Conservation (phyloP, 1,140 invertebrate genomes). For the Homarus americanus region DNA sequence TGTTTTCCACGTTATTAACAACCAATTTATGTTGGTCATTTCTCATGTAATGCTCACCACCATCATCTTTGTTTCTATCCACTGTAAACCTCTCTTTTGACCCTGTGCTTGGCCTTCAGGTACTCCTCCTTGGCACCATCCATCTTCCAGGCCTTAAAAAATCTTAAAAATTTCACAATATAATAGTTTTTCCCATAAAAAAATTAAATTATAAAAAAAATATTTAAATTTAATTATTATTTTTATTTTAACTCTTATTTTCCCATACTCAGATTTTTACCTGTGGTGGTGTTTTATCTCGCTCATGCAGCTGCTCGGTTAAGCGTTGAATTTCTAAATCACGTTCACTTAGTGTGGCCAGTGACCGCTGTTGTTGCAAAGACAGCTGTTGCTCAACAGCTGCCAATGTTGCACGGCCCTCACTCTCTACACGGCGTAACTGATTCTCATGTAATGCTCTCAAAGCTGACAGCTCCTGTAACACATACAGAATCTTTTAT, state of each 20-base stretch:
- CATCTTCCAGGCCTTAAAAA: no score
- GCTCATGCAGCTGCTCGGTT: slow-evolving; percentile 82
- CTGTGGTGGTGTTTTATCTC: slow-evolving; percentile 76
- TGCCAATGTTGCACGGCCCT: slow-evolving; percentile 80
- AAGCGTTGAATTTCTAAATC: slow-evolving; percentile 87
- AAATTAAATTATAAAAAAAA: not conserved
- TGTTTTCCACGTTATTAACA: no score
- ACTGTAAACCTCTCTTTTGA: not conserved
- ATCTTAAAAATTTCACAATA: slow-evolving; percentile 10
- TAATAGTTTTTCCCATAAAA: slow-evolving; percentile 18
- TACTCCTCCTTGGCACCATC: no score
- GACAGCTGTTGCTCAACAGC: slow-evolving; percentile 86
- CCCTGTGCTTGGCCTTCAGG: no score
- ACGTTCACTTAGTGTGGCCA: slow-evolving; percentile 87
- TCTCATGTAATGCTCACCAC: no score
- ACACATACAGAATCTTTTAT: no score
- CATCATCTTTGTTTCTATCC: no score
- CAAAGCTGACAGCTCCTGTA: slow-evolving; percentile 39
- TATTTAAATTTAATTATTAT: not conserved
- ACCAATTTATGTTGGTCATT: no score
- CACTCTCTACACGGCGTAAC: slow-evolving; percentile 75
- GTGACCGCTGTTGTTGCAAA: slow-evolving; percentile 87
- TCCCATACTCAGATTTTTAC: slow-evolving; percentile 29
- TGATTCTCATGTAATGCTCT: slow-evolving; percentile 37
- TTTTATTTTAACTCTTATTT: not conserved